A percentile compares a stretch with the other conserved stretches of the same genome.
Conservation (phyloP, 2,888 invertebrate genomes). For the Apoda limacodes region DNA sequence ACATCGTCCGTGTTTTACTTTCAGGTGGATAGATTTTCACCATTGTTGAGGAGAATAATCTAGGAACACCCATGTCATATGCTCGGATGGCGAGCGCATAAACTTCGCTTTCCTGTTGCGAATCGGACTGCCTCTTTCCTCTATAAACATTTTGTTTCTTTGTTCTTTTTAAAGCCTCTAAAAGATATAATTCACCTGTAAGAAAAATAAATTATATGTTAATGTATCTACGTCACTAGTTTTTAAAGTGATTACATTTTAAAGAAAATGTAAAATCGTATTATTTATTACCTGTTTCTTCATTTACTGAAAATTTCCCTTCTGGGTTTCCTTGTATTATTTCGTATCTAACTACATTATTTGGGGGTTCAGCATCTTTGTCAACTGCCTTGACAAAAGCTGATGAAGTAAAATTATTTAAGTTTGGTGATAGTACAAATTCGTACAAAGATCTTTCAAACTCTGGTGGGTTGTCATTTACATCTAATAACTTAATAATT, state of each 20-base stretch:
- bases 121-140: slow-evolving; percentile 58
- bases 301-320: slow-evolving; percentile 80
- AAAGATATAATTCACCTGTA: slow-evolving; percentile 74
- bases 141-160: slow-evolving; percentile 50
- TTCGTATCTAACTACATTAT: slow-evolving; percentile 88
- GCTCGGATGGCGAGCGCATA: slow-evolving; percentile 81
- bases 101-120: slow-evolving; percentile 58
- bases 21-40: slow-evolving; percentile 85
- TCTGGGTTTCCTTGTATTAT: slow-evolving; percentile 81
- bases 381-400: slow-evolving; percentile 88
- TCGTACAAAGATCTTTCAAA: slow-evolving; percentile 86
- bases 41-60: slow-evolving; percentile 76
- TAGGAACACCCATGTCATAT: slow-evolving; percentile 87
- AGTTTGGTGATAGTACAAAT: slow-evolving; percentile 80
- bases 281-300: slow-evolving; percentile 77
- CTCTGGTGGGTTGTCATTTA: slow-evolving; percentile 88
- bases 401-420: slow-evolving; percentile 79
- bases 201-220: slow-evolving; percentile 16
- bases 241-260: not conserved
- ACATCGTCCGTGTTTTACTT: slow-evolving; percentile 79
- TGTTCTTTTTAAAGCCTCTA: slow-evolving; percentile 59
- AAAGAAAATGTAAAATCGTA: slow-evolving; percentile 1
- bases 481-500: slow-evolving; percentile 79
- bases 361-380: slow-evolving; percentile 84
- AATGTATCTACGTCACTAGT: not conserved